These are phyloP conservation scores for Caenorhabditis sp. DNA, from an alignment of 2,888 invertebrate genomes.

Conservation along the genomic window DNA sequence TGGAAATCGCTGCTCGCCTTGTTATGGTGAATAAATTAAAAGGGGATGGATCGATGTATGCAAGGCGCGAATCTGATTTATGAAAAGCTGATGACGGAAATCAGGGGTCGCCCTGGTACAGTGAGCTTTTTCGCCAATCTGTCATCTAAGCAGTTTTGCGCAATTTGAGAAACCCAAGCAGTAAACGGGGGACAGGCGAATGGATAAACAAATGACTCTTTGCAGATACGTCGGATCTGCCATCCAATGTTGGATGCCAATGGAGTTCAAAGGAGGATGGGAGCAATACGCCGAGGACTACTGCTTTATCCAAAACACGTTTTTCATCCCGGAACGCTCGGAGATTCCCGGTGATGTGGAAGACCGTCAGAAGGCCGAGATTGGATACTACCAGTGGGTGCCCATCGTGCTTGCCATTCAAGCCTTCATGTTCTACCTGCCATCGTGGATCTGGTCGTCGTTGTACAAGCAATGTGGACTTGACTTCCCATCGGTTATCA, in stretches of 20 bases:
- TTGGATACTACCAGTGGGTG: slow-evolving; percentile 83
- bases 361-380: slow-evolving; percentile 78
- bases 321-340: slow-evolving; percentile 79
- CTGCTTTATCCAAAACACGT: slow-evolving; percentile 83
- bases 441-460: slow-evolving; percentile 81
- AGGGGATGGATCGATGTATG: not conserved
- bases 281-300: slow-evolving; percentile 83
- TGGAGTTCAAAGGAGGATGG: slow-evolving; percentile 80
- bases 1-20: slow-evolving; percentile 19
- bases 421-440: slow-evolving; percentile 82
- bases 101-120: not conserved
- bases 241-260: slow-evolving; percentile 78
- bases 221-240: slow-evolving; percentile 80
- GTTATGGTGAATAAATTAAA: slow-evolving; percentile 51
- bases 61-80: slow-evolving; percentile 32
- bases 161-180: slow-evolving; percentile 27
- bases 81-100: not conserved
- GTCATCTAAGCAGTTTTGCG: slow-evolving; percentile 21
- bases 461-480: slow-evolving; percentile 79
- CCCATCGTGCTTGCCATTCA: slow-evolving; percentile 81
- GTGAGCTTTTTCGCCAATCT: slow-evolving; percentile 7
- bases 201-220: slow-evolving; percentile 33
- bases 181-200: slow-evolving; percentile 4
- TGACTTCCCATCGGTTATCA: slow-evolving; percentile 71
- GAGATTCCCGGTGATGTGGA: slow-evolving; percentile 78